Evolutionary conservation across 2,888 invertebrate genomes (phyloP).

Genomic region (Ophioninae sp.): DNA sequence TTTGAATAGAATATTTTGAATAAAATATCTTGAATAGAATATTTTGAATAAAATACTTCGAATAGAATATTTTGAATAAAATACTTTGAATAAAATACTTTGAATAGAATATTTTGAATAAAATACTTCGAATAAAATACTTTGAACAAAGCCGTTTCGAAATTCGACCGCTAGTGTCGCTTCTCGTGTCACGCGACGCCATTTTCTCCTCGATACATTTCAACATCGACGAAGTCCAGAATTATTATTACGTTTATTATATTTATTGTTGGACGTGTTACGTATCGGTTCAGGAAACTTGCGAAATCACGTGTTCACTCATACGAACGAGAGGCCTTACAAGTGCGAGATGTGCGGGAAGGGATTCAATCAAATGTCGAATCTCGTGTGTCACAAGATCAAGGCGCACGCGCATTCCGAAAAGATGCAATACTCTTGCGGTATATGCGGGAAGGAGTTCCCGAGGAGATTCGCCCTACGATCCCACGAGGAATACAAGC

Average conservation of each 20-base stretch:
- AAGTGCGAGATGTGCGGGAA: conserved; percentile 88
- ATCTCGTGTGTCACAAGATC: conserved; percentile 89
- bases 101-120: too few species aligned
- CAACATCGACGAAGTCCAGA: too few species aligned
- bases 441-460: conserved; percentile 83
- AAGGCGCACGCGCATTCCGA: conserved; percentile 84
- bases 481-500: conserved; percentile 84
- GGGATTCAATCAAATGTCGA: conserved; percentile 91
- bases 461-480: conserved; percentile 82
- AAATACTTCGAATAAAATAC: too few species aligned
- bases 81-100: too few species aligned
- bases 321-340: conserved; percentile 90
- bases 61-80: too few species aligned
- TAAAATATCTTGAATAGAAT: too few species aligned
- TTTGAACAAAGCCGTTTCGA: too few species aligned
- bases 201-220: too few species aligned
- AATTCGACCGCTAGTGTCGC: too few species aligned
- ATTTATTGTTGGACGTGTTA: neutral
- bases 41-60: too few species aligned
- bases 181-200: too few species aligned
- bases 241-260: neutral
- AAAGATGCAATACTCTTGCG: conserved; percentile 82
- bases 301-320: conserved; percentile 89
- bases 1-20: too few species aligned
- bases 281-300: conserved; percentile 84